These are phyloP conservation scores for Norana najaformis DNA, from an alignment of 2,888 invertebrate genomes.

Conservation along the genomic window DNA sequence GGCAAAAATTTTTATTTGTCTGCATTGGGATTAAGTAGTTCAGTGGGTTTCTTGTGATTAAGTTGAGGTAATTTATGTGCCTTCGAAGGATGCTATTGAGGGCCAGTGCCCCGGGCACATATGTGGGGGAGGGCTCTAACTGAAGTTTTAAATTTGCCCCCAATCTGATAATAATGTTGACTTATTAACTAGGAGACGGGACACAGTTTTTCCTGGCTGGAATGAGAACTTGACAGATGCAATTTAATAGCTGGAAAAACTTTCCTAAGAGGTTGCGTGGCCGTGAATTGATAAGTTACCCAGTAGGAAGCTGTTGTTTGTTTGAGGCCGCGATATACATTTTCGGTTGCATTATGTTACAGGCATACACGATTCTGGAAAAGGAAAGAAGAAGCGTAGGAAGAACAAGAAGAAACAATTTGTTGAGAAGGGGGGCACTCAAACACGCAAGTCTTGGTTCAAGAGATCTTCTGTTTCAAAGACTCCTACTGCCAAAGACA, in stretches of 20 bases:
- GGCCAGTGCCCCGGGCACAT: not conserved
- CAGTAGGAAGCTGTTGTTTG: not conserved
- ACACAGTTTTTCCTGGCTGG: no score
- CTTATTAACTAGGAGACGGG: not conserved
- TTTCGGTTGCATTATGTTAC: not conserved
- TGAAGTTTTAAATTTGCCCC: not conserved
- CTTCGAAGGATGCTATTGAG: not conserved
- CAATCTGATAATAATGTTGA: not conserved
- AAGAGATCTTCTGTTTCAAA: not conserved
- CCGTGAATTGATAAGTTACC: not conserved
- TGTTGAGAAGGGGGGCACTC: not conserved
- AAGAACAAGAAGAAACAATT: not conserved
- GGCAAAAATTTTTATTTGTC: not conserved
- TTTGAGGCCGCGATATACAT: not conserved
- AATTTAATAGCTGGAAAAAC: not conserved
- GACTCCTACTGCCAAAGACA: not conserved
- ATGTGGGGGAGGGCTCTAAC: not conserved
- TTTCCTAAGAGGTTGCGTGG: not conserved
- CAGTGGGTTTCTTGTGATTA: not conserved
- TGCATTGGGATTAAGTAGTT: not conserved
- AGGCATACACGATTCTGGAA: not conserved
- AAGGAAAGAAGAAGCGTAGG: not conserved
- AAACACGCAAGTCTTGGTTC: not conserved
- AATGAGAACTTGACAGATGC: no score
- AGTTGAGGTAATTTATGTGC: not conserved